A percentile compares a stretch with the other conserved stretches of the same genome.
phyloP scores from a whole-genome alignment of 2,888 invertebrate genomes.

The Lacanobia oleracea region DNA sequence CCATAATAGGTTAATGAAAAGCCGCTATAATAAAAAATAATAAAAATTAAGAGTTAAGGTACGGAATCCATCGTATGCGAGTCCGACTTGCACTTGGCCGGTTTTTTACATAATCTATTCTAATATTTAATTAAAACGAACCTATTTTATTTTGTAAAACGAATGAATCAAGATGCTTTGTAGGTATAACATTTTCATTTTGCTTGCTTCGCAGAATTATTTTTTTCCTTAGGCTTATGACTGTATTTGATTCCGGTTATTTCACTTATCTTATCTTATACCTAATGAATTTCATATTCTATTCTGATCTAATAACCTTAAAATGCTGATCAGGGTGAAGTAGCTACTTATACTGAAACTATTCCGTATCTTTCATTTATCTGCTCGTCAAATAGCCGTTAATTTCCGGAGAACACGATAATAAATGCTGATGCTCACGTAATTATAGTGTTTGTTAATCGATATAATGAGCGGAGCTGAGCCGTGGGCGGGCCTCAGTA shows the following conservation, averaged over 20 bases:
- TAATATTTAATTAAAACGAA: background rate
- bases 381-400: slow-evolving; percentile 28
- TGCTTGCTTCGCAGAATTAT: too few relatives aligned
- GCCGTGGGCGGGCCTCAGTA: slow-evolving; percentile 49
- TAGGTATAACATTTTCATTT: too few relatives aligned
- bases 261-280: too few relatives aligned
- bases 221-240: too few relatives aligned
- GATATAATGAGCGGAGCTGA: slow-evolving; percentile 51
- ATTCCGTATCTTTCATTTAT: slow-evolving; percentile 11
- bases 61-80: too few relatives aligned
- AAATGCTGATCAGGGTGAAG: background rate
- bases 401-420: slow-evolving; percentile 42
- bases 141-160: background rate
- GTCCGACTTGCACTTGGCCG: too few relatives aligned
- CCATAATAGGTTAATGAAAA: too few relatives aligned
- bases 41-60: too few relatives aligned
- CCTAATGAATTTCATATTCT: too few relatives aligned
- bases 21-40: too few relatives aligned
- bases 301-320: background rate
- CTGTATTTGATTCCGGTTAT: too few relatives aligned
- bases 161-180: too few relatives aligned
- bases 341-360: background rate
- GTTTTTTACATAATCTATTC: background rate
- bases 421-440: slow-evolving; percentile 43
- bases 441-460: slow-evolving; percentile 61